Conservation (phyloP, 2,113 vertebrate species). For the Ardeotis arabs region DNA sequence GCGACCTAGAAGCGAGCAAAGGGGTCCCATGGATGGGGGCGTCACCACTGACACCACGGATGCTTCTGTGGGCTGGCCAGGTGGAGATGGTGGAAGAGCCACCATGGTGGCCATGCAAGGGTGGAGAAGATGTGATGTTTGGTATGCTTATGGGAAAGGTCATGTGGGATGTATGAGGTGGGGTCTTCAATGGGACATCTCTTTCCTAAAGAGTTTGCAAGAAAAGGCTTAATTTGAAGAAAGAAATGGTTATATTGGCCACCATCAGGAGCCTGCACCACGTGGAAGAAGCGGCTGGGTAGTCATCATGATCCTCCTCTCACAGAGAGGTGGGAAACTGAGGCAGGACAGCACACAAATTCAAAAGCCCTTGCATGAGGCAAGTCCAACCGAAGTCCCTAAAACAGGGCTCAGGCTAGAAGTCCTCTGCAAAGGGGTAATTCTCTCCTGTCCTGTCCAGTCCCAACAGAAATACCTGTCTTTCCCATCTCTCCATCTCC, state of each 20-base stretch:
- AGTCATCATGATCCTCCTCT: too few species aligned
- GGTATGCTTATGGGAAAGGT: neutral
- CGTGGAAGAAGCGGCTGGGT: accelerated
- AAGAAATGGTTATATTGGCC: neutral
- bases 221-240: neutral
- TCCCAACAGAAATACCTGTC: neutral
- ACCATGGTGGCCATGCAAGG: accelerated
- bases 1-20: neutral
- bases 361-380: neutral
- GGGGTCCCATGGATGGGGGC: neutral
- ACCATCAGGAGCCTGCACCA: neutral
- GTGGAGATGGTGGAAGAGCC: neutral
- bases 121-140: neutral
- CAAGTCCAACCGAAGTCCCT: neutral
- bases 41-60: neutral
- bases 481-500: neutral
- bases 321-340: neutral
- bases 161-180: neutral
- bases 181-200: neutral
- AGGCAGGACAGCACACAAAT: neutral
- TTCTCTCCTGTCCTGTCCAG: neutral
- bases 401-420: neutral
- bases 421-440: neutral
- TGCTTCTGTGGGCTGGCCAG: neutral
- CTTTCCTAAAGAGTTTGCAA: neutral